These are phyloP conservation scores for Carlito syrichta DNA, from an alignment of 2,113 vertebrate species.

Conservation along the genomic window DNA sequence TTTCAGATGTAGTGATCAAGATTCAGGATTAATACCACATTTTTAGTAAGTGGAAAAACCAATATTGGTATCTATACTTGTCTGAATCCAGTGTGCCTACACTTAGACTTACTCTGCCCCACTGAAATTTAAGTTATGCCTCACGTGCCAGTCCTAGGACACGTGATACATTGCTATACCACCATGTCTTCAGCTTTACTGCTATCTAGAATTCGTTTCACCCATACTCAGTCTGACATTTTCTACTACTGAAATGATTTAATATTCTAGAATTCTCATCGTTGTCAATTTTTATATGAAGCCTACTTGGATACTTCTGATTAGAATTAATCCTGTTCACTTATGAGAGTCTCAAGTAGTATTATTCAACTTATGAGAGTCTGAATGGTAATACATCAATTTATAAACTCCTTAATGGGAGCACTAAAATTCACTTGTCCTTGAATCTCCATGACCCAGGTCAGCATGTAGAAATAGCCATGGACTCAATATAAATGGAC, in stretches of 20 bases:
- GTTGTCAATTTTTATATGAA: neutral
- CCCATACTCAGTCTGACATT: neutral
- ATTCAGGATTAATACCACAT: neutral
- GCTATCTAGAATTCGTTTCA: neutral
- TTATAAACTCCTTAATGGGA: neutral
- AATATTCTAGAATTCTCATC: neutral
- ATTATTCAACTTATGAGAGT: neutral
- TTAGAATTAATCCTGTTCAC: neutral
- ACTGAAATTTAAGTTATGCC: neutral
- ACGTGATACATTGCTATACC: neutral
- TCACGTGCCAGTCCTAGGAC: neutral
- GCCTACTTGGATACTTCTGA: neutral
- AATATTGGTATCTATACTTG: neutral
- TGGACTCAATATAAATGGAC: neutral
- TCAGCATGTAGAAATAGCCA: neutral
- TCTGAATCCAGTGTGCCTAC: neutral
- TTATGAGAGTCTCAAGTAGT: neutral
- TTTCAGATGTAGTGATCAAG: neutral
- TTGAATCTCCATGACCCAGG: neutral
- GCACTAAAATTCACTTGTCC: neutral
- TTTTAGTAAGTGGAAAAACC: neutral
- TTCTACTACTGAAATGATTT: neutral
- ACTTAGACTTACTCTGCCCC: neutral
- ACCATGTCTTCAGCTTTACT: neutral
- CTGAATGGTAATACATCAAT: neutral